Conservation (phyloP, 1,140 invertebrate genomes). For the Aphelinus atriplicis region DNA sequence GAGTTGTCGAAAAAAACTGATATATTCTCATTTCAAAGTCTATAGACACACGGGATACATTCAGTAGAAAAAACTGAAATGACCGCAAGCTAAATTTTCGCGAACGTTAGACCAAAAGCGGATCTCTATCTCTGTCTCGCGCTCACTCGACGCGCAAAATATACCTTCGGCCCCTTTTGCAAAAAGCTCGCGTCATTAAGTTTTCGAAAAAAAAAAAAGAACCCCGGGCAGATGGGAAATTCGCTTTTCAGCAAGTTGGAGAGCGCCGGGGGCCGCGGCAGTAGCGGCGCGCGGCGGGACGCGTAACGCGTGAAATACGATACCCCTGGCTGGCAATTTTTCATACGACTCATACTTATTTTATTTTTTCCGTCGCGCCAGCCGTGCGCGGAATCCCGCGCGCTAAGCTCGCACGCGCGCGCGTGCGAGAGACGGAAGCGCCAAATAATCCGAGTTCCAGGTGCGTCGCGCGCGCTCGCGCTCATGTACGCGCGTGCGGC, state of each 20-base stretch:
- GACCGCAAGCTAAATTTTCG: too few relatives aligned
- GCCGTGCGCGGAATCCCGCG: neutral
- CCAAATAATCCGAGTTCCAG: constrained; percentile 24
- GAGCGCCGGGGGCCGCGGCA: too few relatives aligned
- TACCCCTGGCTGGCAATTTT: neutral
- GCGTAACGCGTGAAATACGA: constrained; percentile 1
- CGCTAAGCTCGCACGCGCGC: neutral
- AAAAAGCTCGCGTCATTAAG: neutral
- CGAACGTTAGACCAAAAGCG: too few relatives aligned
- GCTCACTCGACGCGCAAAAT: neutral
- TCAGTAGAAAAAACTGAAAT: too few relatives aligned
- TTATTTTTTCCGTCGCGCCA: neutral
- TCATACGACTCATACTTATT: neutral
- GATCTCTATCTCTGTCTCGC: too few relatives aligned
- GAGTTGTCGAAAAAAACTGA: too few relatives aligned
- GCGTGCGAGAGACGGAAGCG: neutral
- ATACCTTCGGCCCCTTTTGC: neutral
- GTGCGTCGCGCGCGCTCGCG: constrained; percentile 2
- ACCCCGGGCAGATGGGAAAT: neutral
- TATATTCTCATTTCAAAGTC: too few relatives aligned
- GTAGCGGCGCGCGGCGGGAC: too few relatives aligned
- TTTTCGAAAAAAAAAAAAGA: neutral
- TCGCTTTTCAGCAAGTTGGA: too few relatives aligned
- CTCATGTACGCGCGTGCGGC: too few relatives aligned
- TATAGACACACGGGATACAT: too few relatives aligned